phyloP scores from a whole-genome alignment of 1,140 invertebrate genomes.

The Araneus ventricosus region DNA sequence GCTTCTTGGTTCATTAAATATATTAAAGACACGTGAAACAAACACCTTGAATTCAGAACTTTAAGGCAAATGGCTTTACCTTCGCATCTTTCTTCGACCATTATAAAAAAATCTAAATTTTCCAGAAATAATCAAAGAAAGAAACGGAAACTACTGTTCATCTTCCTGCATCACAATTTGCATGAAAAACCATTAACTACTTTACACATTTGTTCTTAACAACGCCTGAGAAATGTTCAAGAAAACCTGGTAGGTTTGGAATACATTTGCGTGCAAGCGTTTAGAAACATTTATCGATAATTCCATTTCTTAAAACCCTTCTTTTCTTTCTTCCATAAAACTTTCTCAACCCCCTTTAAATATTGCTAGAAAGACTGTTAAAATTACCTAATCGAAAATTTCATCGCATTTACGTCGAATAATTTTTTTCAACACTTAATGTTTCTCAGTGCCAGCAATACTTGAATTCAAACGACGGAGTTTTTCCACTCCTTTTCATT shows the following conservation, averaged over 20 bases:
- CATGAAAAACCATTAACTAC: slow-evolving; percentile 13
- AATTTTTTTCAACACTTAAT: slow-evolving; percentile 59
- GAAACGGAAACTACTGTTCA: no score
- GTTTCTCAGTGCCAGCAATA: slow-evolving; percentile 28
- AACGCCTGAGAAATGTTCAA: not conserved
- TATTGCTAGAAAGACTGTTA: slow-evolving; percentile 44
- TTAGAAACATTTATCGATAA: slow-evolving; percentile 55
- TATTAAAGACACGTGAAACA: no score
- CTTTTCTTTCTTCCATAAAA: no score
- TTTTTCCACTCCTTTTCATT: not conserved
- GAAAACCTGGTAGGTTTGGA: slow-evolving; percentile 1
- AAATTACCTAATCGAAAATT: slow-evolving; percentile 72
- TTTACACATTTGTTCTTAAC: not conserved
- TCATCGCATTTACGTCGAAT: slow-evolving; percentile 15
- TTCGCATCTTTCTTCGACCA: no score
- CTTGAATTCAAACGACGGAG: slow-evolving; percentile 58
- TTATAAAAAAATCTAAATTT: no score
- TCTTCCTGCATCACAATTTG: not conserved
- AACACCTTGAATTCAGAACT: no score
- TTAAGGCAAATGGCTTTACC: no score
- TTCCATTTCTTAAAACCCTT: slow-evolving; percentile 21
- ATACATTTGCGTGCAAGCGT: slow-evolving; percentile 12
- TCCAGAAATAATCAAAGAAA: no score
- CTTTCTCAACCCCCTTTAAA: not conserved
- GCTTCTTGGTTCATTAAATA: no score